phyloP scores from a whole-genome alignment of 1,140 invertebrate species.

The Ostrea denselamellosa region DNA sequence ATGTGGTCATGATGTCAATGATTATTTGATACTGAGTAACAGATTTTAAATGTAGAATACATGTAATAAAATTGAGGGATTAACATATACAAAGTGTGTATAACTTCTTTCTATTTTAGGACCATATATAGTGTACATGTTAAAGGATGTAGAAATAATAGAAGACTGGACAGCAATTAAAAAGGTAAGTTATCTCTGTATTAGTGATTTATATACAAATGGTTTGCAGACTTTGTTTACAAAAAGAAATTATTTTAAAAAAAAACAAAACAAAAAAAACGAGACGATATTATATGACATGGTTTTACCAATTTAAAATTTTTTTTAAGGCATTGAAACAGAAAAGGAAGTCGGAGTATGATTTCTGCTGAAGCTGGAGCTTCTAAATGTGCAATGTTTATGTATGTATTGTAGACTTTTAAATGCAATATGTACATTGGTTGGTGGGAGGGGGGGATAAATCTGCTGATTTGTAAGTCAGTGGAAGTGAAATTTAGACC shows the following conservation, averaged over 20 bases:
- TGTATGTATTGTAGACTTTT: not conserved
- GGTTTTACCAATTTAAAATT: not conserved
- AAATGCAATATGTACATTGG: too few species aligned
- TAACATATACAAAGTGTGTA: not conserved
- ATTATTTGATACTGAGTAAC: too few species aligned
- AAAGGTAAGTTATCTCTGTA: slow-evolving; percentile 83
- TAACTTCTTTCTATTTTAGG: slow-evolving; percentile 77
- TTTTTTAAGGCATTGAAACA: slow-evolving; percentile 64
- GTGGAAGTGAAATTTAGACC: too few species aligned
- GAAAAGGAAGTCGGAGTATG: slow-evolving; percentile 61
- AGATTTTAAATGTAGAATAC: too few species aligned
- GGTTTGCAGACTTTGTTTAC: too few species aligned
- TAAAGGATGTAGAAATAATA: slow-evolving; percentile 94
- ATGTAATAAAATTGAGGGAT: too few species aligned
- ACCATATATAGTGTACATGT: slow-evolving; percentile 98
- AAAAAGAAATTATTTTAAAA: not conserved
- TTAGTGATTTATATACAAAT: not conserved
- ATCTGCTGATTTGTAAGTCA: too few species aligned
- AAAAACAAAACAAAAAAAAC: too few species aligned
- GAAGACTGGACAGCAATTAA: slow-evolving; percentile 97
- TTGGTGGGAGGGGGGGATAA: too few species aligned
- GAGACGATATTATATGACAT: not conserved
- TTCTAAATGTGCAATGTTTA: slow-evolving; percentile 32
- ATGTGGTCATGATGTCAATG: too few species aligned
- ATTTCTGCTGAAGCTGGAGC: slow-evolving; percentile 48